Percentiles rank a stretch among this genome's conserved stretches.
Evolutionary conservation across 1,140 invertebrate genomes (phyloP).

Genomic region (Heliconius himera): DNA sequence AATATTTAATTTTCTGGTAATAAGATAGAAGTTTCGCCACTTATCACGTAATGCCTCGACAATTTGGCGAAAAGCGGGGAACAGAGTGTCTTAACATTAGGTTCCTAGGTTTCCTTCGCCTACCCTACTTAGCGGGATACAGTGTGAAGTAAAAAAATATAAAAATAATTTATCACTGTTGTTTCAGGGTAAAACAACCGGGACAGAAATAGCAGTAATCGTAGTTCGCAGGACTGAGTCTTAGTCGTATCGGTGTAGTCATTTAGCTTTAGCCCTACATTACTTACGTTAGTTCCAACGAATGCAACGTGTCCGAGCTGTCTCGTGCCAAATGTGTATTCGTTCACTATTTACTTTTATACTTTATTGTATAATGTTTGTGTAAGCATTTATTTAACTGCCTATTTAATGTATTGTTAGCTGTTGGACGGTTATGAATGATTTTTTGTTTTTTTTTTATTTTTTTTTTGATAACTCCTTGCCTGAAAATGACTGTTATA

Average conservation of each 20-base stretch:
- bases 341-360: conserved; percentile 42
- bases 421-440: not conserved
- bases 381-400: conserved; percentile 45
- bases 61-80: too few relatives aligned
- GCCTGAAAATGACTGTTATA: not conserved
- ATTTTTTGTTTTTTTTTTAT: not conserved
- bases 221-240: conserved; percentile 50
- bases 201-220: conserved; percentile 52
- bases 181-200: conserved; percentile 66
- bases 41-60: too few relatives aligned
- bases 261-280: conserved; percentile 70
- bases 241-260: conserved; percentile 66
- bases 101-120: too few relatives aligned
- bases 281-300: conserved; percentile 33
- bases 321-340: conserved; percentile 65
- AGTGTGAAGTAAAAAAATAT: too few relatives aligned
- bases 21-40: too few relatives aligned
- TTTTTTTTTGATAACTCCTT: not conserved
- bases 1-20: too few relatives aligned
- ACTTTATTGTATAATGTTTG: conserved; percentile 36
- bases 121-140: too few relatives aligned
- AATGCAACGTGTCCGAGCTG: conserved; percentile 44
- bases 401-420: conserved; percentile 38
- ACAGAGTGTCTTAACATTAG: too few relatives aligned
- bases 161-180: not conserved